Evolutionary conservation across 2,797 vertebrate genomes (phyloP).

Genomic region (Pipistrellus pygmaeus): DNA sequence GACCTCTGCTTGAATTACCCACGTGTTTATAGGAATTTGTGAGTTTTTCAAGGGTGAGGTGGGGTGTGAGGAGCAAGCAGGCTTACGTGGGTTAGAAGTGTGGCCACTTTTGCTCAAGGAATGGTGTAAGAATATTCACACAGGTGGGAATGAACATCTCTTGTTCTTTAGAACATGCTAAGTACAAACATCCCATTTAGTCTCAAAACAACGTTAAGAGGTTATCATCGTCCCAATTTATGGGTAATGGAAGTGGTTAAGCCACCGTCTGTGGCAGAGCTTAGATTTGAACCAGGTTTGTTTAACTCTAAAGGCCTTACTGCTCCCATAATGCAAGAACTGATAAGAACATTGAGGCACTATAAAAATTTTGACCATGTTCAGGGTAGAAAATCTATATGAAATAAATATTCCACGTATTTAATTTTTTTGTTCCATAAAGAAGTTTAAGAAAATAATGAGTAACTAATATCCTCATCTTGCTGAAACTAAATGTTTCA

Average conservation of each 20-base stretch:
- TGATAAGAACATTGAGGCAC: background rate
- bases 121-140: background rate
- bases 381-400: background rate
- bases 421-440: slow-evolving; percentile 19
- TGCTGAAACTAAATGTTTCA: background rate
- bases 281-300: background rate
- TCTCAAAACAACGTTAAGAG: background rate
- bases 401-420: background rate
- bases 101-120: background rate
- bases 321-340: background rate
- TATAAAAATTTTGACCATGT: background rate
- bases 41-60: background rate
- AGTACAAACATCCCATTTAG: background rate
- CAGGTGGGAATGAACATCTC: background rate
- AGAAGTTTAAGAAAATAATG: slow-evolving; percentile 27
- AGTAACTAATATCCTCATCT: background rate
- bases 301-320: background rate
- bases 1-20: background rate
- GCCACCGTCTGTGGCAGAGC: background rate
- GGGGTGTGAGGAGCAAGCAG: background rate
- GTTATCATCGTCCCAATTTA: background rate
- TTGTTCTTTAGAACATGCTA: background rate
- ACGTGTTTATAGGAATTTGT: background rate
- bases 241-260: background rate
- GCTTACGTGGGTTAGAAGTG: background rate